Evolutionary conservation across 2,113 vertebrate species (phyloP).

Genomic region (Megaptera novaeangliae): DNA sequence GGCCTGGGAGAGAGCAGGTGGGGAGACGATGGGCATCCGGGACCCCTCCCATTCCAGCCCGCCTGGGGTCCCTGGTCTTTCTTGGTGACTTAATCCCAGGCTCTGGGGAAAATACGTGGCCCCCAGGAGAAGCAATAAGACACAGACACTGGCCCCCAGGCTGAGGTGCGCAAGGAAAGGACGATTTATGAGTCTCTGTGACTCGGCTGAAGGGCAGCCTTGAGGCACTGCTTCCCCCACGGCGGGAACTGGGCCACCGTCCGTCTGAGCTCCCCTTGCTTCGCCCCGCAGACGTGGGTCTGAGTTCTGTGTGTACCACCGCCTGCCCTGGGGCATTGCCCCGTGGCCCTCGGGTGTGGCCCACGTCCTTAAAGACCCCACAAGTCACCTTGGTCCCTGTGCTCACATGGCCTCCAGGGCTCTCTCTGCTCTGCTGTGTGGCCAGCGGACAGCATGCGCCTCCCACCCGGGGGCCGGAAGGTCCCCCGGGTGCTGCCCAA

Average conservation of each 20-base stretch:
- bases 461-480: background rate
- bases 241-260: accelerated
- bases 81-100: too few species aligned
- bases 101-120: too few species aligned
- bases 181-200: accelerated
- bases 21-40: background rate
- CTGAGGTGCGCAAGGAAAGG: accelerated
- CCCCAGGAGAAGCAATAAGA: background rate
- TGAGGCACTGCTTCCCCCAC: accelerated
- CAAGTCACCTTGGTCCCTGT: background rate
- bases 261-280: background rate
- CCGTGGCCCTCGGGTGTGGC: accelerated
- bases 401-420: background rate
- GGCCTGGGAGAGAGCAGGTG: background rate
- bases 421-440: too few species aligned
- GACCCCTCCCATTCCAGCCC: background rate
- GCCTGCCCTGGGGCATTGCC: background rate
- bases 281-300: background rate
- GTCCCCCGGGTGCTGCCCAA: background rate
- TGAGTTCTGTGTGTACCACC: background rate
- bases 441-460: background rate
- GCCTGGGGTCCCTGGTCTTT: background rate
- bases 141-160: accelerated
- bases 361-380: background rate
- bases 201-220: accelerated